Evolutionary conservation across 2,113 vertebrate genomes (phyloP), one percentile per base, ranked within the genome.

Genomic region (Aepyceros melampus): DNA sequence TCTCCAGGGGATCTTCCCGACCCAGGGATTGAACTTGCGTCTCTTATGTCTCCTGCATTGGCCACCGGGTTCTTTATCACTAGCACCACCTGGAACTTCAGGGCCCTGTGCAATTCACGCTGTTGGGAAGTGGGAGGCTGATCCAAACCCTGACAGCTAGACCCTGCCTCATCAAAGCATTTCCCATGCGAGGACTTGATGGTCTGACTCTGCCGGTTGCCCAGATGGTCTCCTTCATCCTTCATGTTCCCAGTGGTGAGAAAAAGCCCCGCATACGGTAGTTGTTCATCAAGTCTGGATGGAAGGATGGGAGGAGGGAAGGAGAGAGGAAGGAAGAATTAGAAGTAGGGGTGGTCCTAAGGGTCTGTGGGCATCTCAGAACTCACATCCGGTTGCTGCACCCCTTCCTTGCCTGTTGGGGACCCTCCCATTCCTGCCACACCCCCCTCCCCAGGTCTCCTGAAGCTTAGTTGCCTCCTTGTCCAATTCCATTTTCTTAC

Each of bases 401-500:
- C 23, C 40, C 58, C 2, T 27, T 23, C 82, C 74, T 82, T 2
- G 0, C n/a, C 76, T 55, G 53, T 6, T 10, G 76, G 85, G 47
- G 23, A 25, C 27, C 87, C 67, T 56, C 45, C 23, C 10, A 12
- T n/a, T 31, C 58, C 60, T n/a, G 87, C 67, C n/a, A 31, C 67
- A 40, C 1, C 2, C 16, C 47, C 31, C 19, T 7, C 2, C 17
- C 60, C 47, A 11, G 27, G 74, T 53, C 81, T 94, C 45, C 21
- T 2, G 6, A 51, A 83, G 84, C 93, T 58, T 95, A 53, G 86
- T 78, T 93, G 67, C 53, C 33, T 94, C 33, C 94, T 67, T 97
- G 97, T 97, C 97, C 67, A 33, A 25, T 71, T 91, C 89, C 47
- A 89, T 97, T 95, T 92, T 93, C 94, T 76, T 76, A 53, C 27